Base-by-base conservation (phyloP, 2,113 vertebrate genomes). In the Trichomycterus rosablanca region DNA sequence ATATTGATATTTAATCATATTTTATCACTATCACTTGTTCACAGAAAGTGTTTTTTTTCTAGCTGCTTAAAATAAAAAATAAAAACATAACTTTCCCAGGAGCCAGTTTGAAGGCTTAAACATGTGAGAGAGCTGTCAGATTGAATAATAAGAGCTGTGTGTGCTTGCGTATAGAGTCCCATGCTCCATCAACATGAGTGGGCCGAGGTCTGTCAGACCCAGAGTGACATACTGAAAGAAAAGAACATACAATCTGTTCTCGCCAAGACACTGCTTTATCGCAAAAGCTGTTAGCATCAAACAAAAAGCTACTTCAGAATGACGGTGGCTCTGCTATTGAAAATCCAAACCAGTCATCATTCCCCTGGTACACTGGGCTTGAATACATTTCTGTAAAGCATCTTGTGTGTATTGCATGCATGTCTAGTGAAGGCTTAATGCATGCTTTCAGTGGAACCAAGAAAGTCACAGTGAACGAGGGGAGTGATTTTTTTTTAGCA, bases 211-310 rank as follows among this genome's bases (percentile, higher is more conserved):
- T 44, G 44, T 63, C 53, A 62, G 32, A 63, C 49, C 49, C 49
- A n/a, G 37, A 34, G 74, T 81, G 78, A 80, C 80, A 74, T 72
- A 51, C 63, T 3, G 46, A 64, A 72, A 78, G 76, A 77, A 74
- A 80, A 80, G 59, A 74, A 77, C 77, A 72, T 66, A 83, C 77
- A 79, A 66, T 56, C 60, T 8, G 34, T 63, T 44, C 12, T 51
- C 9, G 26, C 49, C 19, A 20, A 64, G 15, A 15, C 28, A 55
- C 28, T 11, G 32, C 18, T 34, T 54, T 44, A 45, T 53, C n/a
- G 35, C 28, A 46, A 23, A n/a, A 23, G 49, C 26, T 9, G 11
- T 54, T 39, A 53, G 19, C 49, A 11, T 14, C 11, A 15, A 34
- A 20, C 50, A 54, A 26, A 54, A 58, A 43, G 40, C 39, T 14